Evolutionary conservation across 1,140 invertebrate genomes (phyloP).

Genomic region (Drosophila seguyi): DNA sequence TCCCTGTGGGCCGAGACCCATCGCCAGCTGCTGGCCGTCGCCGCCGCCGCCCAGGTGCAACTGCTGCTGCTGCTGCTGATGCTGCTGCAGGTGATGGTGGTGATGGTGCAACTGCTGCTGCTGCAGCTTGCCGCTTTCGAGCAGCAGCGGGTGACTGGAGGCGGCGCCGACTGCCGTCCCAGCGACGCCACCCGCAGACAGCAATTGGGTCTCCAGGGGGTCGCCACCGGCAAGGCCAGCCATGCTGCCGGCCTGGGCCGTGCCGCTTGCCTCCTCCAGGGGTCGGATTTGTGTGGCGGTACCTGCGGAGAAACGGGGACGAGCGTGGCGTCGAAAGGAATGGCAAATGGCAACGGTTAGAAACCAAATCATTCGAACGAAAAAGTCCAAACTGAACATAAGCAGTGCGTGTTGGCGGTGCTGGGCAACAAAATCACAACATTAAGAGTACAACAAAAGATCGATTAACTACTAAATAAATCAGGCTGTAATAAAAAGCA

Average conservation of each 20-base stretch:
- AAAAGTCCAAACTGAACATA: slow-evolving; percentile 38
- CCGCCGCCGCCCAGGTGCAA: slow-evolving; percentile 39
- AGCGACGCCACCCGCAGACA: slow-evolving; percentile 28
- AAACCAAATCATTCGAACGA: slow-evolving; percentile 40
- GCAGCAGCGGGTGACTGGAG: slow-evolving; percentile 29
- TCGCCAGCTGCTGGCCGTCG: slow-evolving; percentile 40
- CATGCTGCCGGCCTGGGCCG: slow-evolving; percentile 37
- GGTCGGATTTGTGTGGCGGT: slow-evolving; percentile 73
- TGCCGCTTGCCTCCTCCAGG: slow-evolving; percentile 60
- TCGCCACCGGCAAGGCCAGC: slow-evolving; percentile 39
- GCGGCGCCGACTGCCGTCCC: slow-evolving; percentile 30
- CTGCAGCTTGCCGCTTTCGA: slow-evolving; percentile 30
- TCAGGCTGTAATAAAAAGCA: slow-evolving; percentile 43
- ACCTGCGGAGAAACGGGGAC: slow-evolving; percentile 61
- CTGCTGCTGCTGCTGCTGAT: slow-evolving; percentile 58
- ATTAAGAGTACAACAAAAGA: slow-evolving; percentile 49
- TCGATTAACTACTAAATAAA: slow-evolving; percentile 17
- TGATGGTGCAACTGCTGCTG: slow-evolving; percentile 53
- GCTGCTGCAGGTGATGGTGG: slow-evolving; percentile 59
- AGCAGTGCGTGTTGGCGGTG: slow-evolving; percentile 25
- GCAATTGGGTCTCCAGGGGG: slow-evolving; percentile 52
- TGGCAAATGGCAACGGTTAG: slow-evolving; percentile 48
- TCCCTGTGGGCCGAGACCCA: slow-evolving; percentile 40
- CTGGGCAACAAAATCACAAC: slow-evolving; percentile 58
- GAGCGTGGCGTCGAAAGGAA: slow-evolving; percentile 49